Evolutionary conservation across 2,797 vertebrate genomes (phyloP).

Genomic region (Bradypus variegatus): DNA sequence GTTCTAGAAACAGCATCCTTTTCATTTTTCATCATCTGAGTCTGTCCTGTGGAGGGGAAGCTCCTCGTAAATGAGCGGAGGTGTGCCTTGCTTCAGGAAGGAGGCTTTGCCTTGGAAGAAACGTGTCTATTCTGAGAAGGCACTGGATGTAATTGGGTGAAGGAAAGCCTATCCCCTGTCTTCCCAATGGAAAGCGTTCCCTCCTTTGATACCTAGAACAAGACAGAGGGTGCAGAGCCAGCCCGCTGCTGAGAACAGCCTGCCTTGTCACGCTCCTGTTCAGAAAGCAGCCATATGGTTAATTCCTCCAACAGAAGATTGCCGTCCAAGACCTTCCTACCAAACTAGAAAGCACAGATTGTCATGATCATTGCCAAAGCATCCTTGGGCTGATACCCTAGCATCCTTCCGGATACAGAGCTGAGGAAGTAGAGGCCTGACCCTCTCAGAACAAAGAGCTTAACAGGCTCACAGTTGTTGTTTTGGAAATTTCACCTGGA

Average conservation of each 20-base stretch:
- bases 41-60: not conserved
- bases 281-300: rapidly evolving
- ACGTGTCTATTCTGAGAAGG: not conserved
- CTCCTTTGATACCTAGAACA: not conserved
- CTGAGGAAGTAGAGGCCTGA: not conserved
- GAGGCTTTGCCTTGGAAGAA: not conserved
- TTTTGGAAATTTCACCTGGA: not conserved
- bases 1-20: not conserved
- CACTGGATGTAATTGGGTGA: not conserved
- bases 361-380: rapidly evolving
- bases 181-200: too few species aligned
- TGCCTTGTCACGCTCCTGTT: too few species aligned
- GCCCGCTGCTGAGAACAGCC: not conserved
- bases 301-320: not conserved
- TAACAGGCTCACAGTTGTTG: too few species aligned
- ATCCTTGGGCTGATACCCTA: too few species aligned
- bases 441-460: rapidly evolving
- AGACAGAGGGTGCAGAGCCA: not conserved
- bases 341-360: rapidly evolving
- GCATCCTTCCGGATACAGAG: not conserved
- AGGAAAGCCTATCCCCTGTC: too few species aligned
- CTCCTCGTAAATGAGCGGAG: not conserved
- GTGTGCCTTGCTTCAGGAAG: not conserved
- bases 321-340: rapidly evolving
- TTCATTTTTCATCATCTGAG: not conserved